Conservation (phyloP, 2,888 invertebrate genomes). For the Agrilus mali region DNA sequence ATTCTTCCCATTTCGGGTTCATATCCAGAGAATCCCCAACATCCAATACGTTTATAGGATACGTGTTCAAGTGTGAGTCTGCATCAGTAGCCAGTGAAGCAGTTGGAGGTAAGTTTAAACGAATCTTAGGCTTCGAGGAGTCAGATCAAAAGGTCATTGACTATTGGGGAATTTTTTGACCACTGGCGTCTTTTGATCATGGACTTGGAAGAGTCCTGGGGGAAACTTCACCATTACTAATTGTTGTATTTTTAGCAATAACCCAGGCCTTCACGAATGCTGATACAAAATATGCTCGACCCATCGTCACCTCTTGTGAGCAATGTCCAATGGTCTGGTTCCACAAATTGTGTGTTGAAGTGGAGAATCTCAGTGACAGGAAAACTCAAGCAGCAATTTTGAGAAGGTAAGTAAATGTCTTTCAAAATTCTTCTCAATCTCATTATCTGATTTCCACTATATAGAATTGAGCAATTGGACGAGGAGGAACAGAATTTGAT, state of each 20-base stretch:
- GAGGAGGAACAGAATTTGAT: slow-evolving; percentile 75
- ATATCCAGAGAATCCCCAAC: slow-evolving; percentile 69
- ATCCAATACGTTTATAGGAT: slow-evolving; percentile 58
- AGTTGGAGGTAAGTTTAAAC: slow-evolving; percentile 34
- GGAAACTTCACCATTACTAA: too few relatives aligned
- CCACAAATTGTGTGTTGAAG: slow-evolving; percentile 73
- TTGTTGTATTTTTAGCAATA: slow-evolving; percentile 45
- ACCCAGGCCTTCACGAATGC: slow-evolving; percentile 56
- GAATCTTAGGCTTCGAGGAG: not conserved
- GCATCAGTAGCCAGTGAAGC: slow-evolving; percentile 71
- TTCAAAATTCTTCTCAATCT: not conserved
- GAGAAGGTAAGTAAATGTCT: slow-evolving; percentile 29
- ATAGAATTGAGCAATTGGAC: slow-evolving; percentile 60
- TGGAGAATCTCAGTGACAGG: slow-evolving; percentile 72
- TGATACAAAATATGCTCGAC: slow-evolving; percentile 43
- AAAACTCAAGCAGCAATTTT: slow-evolving; percentile 68
- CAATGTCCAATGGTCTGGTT: slow-evolving; percentile 95
- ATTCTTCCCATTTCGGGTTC: slow-evolving; percentile 84
- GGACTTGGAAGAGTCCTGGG: too few relatives aligned
- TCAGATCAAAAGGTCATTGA: too few relatives aligned
- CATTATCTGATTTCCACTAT: not conserved
- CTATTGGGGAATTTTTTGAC: too few relatives aligned
- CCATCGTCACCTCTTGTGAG: slow-evolving; percentile 71
- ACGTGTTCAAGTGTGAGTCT: slow-evolving; percentile 82
- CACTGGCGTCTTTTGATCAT: too few relatives aligned